Percentiles rank a stretch among this genome's conserved stretches.
Evolutionary conservation across 2,113 vertebrate species (phyloP).

Genomic region (Platichthys flesus): DNA sequence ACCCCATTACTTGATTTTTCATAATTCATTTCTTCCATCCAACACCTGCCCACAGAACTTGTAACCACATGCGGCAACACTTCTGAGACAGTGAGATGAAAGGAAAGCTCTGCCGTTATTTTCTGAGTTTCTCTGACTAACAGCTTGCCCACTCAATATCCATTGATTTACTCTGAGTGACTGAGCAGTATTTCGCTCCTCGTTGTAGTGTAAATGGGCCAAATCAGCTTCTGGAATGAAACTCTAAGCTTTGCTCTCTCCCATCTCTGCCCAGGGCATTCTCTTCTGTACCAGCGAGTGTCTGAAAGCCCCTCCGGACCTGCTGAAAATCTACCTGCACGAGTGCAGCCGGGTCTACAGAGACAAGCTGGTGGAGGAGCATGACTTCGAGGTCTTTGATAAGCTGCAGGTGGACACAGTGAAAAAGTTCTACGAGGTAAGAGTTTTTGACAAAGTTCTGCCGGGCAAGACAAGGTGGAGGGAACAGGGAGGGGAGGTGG

Average conservation of each 20-base stretch:
- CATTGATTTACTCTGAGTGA: slow-evolving; percentile 36
- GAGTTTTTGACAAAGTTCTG: slow-evolving; percentile 71
- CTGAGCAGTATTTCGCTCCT: slow-evolving; percentile 38
- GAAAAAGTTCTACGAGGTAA: slow-evolving; percentile 89
- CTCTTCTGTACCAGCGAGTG: slow-evolving; percentile 89
- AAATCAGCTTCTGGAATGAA: slow-evolving; percentile 40
- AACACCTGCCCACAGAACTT: slow-evolving; percentile 8
- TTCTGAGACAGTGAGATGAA: slow-evolving; percentile 9
- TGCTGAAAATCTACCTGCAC: slow-evolving; percentile 91
- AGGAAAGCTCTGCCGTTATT: slow-evolving; percentile 38
- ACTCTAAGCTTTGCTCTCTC: slow-evolving; percentile 19
- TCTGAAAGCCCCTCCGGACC: slow-evolving; percentile 83
- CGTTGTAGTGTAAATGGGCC: slow-evolving; percentile 31
- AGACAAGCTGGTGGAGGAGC: slow-evolving; percentile 90
- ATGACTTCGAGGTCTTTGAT: slow-evolving; percentile 87
- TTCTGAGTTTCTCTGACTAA: slow-evolving; percentile 41
- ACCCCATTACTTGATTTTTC: neutral
- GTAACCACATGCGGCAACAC: neutral
- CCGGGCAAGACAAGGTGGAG: neutral
- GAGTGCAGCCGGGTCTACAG: slow-evolving; percentile 91
- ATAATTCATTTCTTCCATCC: slow-evolving; percentile 1
- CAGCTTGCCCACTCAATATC: slow-evolving; percentile 50
- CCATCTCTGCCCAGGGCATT: slow-evolving; percentile 82
- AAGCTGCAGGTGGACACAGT: slow-evolving; percentile 87
- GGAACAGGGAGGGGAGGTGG: neutral